Evolutionary conservation across 2,888 invertebrate species (phyloP).

Genomic region (Tuta absoluta): DNA sequence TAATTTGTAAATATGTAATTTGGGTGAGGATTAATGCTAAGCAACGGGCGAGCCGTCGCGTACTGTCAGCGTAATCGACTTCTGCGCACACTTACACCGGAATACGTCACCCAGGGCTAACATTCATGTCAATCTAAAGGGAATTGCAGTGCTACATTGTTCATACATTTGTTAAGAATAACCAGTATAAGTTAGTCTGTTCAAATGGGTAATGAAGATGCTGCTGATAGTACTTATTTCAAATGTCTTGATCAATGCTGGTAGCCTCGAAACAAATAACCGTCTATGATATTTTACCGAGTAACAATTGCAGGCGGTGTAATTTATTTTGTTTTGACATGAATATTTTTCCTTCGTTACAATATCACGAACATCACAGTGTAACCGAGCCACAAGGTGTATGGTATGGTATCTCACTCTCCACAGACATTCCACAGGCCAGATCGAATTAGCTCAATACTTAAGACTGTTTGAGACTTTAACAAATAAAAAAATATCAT

Average conservation of each 20-base stretch:
- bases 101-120: neutral
- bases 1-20: conserved; percentile 76
- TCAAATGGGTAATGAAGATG: too few relatives aligned
- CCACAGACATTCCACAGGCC: conserved; percentile 74
- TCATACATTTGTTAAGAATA: too few relatives aligned
- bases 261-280: too few relatives aligned
- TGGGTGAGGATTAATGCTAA: conserved; percentile 70
- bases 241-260: too few relatives aligned
- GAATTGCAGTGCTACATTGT: neutral
- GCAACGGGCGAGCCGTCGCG: conserved; percentile 71
- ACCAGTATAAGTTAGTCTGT: too few relatives aligned
- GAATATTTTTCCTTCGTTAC: neutral
- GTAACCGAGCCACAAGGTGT: conserved; percentile 44
- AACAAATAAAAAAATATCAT: conserved; percentile 66
- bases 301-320: neutral
- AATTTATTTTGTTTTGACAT: neutral
- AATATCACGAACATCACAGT: neutral
- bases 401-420: conserved; percentile 50
- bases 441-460: conserved; percentile 75
- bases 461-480: conserved; percentile 77
- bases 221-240: too few relatives aligned
- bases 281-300: neutral
- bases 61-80: conserved; percentile 69
- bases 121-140: neutral
- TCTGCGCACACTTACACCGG: conserved; percentile 67